Evolutionary conservation across 2,888 invertebrate genomes (phyloP).

Genomic region (Megalurothrips usitatus): DNA sequence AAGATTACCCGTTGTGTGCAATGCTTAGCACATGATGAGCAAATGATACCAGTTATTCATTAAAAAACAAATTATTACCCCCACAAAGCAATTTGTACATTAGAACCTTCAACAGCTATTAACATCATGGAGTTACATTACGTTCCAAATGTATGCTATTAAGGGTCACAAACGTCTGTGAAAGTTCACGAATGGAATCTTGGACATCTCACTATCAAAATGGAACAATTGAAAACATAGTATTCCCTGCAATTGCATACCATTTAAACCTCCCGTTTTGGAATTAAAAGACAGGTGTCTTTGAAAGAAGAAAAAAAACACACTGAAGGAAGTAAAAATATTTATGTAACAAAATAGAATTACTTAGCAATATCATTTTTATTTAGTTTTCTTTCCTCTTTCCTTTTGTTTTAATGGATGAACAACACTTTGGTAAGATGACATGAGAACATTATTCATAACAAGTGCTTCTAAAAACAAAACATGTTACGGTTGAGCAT

Average conservation of each 20-base stretch:
- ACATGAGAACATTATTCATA: too few relatives aligned
- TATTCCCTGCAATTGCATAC: too few relatives aligned
- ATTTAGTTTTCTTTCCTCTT: too few relatives aligned
- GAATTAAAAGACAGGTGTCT: neutral
- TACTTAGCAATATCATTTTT: too few relatives aligned
- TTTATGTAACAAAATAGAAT: neutral
- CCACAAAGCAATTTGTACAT: neutral
- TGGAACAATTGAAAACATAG: too few relatives aligned
- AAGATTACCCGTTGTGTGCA: slow-evolving; percentile 21
- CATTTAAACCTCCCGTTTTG: too few relatives aligned
- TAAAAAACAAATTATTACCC: neutral
- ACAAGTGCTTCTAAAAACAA: too few relatives aligned
- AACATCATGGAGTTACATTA: neutral
- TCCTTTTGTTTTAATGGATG: neutral
- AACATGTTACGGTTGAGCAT: too few relatives aligned
- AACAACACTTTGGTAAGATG: neutral
- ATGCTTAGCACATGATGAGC: slow-evolving; percentile 13
- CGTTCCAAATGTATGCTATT: neutral
- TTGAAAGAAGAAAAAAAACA: neutral
- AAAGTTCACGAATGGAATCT: neutral
- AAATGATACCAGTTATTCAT: slow-evolving; percentile 7
- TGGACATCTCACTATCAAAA: neutral
- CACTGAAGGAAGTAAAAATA: neutral
- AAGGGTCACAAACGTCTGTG: neutral
- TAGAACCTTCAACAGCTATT: neutral